Conservation (phyloP, 2,888 invertebrate genomes). For the Diloba caeruleocephala region DNA sequence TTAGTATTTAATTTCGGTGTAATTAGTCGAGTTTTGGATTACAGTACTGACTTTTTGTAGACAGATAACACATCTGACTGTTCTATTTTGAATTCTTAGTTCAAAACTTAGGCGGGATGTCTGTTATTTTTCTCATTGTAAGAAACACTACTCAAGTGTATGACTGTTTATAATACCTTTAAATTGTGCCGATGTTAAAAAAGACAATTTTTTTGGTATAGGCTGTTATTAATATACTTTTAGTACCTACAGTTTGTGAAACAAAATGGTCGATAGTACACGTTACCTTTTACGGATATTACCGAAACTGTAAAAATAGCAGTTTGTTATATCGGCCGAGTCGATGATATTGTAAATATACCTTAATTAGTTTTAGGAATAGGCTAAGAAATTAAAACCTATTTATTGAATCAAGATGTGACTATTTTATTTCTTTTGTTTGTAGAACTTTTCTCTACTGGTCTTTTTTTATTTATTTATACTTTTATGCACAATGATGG, state of each 20-base stretch:
- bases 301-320: conserved; percentile 67
- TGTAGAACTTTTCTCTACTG: conserved; percentile 17
- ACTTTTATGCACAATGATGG: no score
- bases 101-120: not conserved
- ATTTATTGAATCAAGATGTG: conserved; percentile 75
- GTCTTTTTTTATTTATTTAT: no score
- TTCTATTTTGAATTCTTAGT: not conserved
- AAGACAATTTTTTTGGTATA: conserved; percentile 39
- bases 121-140: conserved; percentile 9
- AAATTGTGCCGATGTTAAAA: conserved; percentile 33
- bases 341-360: conserved; percentile 72
- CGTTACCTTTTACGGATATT: conserved; percentile 71
- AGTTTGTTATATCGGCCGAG: conserved; percentile 64
- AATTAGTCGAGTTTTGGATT: conserved; percentile 32
- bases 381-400: conserved; percentile 74
- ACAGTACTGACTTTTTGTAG: conserved; percentile 19
- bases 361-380: conserved; percentile 58
- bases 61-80: conserved; percentile 10
- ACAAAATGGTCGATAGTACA: conserved; percentile 49
- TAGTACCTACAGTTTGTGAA: conserved; percentile 30
- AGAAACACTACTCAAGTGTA: conserved; percentile 34
- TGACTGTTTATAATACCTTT: conserved; percentile 46
- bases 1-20: conserved; percentile 44
- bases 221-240: conserved; percentile 45
- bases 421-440: conserved; percentile 42